These are phyloP conservation scores for Emys orbicularis DNA, from an alignment of 2,797 vertebrate species.

Conservation along the genomic window DNA sequence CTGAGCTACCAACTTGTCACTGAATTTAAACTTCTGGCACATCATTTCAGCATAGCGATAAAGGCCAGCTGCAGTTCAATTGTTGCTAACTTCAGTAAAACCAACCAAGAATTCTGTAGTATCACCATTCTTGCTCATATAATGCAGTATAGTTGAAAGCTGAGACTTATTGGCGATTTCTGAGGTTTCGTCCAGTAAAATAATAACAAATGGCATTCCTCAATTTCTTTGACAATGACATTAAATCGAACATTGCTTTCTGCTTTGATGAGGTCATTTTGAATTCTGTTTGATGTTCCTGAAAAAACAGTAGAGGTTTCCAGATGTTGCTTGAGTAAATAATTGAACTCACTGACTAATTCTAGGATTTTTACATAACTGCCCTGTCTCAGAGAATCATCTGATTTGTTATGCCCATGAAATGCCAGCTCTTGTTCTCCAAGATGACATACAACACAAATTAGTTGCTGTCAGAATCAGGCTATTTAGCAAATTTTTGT, in stretches of 20 bases:
- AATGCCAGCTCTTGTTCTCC: background rate
- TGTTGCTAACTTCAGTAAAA: background rate
- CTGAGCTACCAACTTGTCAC: background rate
- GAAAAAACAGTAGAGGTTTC: background rate
- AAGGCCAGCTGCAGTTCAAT: background rate
- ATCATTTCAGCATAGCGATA: background rate
- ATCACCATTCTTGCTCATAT: background rate
- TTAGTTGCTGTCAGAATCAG: background rate
- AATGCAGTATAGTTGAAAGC: background rate
- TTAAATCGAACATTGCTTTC: background rate
- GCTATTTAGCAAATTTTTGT: background rate
- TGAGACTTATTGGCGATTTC: background rate
- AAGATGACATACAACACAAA: background rate
- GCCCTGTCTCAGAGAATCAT: background rate
- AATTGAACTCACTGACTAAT: background rate
- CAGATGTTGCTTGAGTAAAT: background rate
- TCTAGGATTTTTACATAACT: background rate
- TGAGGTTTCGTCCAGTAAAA: background rate
- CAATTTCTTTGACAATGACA: background rate
- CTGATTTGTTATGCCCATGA: background rate
- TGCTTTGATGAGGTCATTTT: background rate
- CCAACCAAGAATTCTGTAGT: background rate
- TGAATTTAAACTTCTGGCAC: background rate
- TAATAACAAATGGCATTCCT: background rate
- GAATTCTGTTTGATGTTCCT: background rate